A percentile compares a stretch with the other conserved stretches of the same genome.
Conservation (phyloP, 1,140 invertebrate genomes). For the Bradynema listronoti region DNA sequence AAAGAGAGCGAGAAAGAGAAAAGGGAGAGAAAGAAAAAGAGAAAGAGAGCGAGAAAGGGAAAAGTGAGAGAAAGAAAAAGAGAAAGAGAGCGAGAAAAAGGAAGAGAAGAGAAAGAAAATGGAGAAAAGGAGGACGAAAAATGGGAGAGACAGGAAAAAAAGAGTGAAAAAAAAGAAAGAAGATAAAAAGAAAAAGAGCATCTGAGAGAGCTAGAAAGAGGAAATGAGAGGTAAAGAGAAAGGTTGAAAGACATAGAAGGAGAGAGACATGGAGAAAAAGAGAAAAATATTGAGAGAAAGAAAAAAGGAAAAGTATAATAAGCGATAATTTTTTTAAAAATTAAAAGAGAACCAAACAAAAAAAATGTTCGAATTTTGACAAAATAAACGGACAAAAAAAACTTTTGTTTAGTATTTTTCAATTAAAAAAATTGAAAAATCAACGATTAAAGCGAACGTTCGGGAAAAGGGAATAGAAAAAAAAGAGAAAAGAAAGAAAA, state of each 20-base stretch:
- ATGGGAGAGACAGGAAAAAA: background rate
- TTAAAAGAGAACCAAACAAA: background rate
- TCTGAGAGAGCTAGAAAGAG: background rate
- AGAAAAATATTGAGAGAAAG: slow-evolving; percentile 8
- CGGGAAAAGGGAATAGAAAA: background rate
- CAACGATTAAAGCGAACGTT: background rate
- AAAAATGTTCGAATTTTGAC: background rate
- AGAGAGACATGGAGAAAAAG: slow-evolving; percentile 4
- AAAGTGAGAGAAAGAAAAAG: too few species aligned
- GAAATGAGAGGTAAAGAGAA: slow-evolving; percentile 7
- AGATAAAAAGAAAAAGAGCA: background rate
- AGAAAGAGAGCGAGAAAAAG: too few species aligned
- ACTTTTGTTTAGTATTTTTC: too few species aligned
- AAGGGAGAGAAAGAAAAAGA: slow-evolving; percentile 1
- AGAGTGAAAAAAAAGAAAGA: background rate
- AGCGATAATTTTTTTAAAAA: background rate
- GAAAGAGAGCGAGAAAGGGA: too few species aligned
- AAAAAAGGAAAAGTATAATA: background rate
- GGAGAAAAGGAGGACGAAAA: background rate
- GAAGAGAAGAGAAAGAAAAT: background rate
- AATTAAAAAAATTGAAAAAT: slow-evolving; percentile 11
- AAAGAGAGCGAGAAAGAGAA: too few species aligned
- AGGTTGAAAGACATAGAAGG: background rate
- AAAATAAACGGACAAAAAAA: background rate
- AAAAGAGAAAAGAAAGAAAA: too few species aligned